These are phyloP conservation scores for Periplaneta americana DNA, from an alignment of 1,140 invertebrate species.

Conservation along the genomic window DNA sequence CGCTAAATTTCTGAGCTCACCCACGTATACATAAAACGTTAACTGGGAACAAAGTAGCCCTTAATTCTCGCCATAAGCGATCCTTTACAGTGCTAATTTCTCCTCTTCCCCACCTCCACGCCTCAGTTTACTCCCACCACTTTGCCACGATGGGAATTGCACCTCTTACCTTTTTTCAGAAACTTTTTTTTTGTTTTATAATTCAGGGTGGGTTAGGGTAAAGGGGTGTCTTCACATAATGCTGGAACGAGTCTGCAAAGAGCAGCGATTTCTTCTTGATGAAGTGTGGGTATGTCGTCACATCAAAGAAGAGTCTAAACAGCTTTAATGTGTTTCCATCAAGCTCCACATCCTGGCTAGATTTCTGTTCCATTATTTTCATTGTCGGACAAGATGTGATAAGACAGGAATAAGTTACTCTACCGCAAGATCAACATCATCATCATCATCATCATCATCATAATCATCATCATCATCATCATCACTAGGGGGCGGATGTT, in stretches of 20 bases:
- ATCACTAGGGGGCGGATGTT: too few relatives aligned
- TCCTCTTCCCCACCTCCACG: neutral
- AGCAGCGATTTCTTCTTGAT: too few relatives aligned
- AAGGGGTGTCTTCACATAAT: neutral
- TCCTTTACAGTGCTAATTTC: conserved; percentile 12
- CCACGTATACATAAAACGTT: neutral
- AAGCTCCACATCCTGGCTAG: too few relatives aligned
- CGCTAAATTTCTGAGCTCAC: neutral
- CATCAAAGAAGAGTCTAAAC: too few relatives aligned
- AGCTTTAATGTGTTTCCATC: too few relatives aligned
- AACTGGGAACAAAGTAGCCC: conserved; percentile 1
- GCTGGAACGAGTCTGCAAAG: neutral
- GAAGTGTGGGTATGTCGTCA: too few relatives aligned
- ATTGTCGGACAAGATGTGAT: too few relatives aligned
- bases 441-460: too few relatives aligned
- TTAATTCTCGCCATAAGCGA: conserved; percentile 13
- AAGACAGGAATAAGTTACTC: too few relatives aligned
- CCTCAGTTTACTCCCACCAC: neutral
- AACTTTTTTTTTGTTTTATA: neutral
- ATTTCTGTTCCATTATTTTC: too few relatives aligned
- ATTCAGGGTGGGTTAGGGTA: neutral
- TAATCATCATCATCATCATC: too few relatives aligned
- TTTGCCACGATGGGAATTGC: neutral
- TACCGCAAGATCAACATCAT: too few relatives aligned
- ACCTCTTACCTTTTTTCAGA: neutral